These are phyloP conservation scores for Onychostruthus taczanowskii DNA, from an alignment of 2,113 vertebrate genomes.

Conservation along the genomic window DNA sequence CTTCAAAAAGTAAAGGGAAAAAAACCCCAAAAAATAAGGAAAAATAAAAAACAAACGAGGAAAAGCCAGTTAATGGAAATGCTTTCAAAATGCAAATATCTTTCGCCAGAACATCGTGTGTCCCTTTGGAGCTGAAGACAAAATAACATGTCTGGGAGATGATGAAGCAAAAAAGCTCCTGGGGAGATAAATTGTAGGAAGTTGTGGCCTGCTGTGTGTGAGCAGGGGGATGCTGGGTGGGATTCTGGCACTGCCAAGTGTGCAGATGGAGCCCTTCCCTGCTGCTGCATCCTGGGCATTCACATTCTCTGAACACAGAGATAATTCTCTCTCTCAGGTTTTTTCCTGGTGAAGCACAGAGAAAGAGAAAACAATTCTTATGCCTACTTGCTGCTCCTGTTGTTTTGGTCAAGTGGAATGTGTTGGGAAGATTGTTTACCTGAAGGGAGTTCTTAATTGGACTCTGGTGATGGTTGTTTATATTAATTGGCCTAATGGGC, in stretches of 20 bases:
- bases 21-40: neutral
- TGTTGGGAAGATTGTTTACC: too few relatives aligned
- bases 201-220: neutral
- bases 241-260: neutral
- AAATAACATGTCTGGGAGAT: conserved; percentile 26
- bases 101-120: neutral
- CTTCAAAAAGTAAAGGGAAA: conserved; percentile 3
- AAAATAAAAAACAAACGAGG: neutral
- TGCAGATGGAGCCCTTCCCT: neutral
- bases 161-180: neutral
- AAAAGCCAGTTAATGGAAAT: conserved; percentile 7
- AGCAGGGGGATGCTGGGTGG: neutral
- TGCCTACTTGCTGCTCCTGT: too few relatives aligned
- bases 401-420: too few relatives aligned
- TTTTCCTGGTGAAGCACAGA: too few relatives aligned
- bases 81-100: conserved; percentile 38
- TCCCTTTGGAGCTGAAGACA: conserved; percentile 5
- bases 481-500: too few relatives aligned
- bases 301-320: too few relatives aligned
- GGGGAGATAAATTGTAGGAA: neutral
- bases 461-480: too few relatives aligned
- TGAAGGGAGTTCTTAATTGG: too few relatives aligned
- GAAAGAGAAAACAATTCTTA: too few relatives aligned
- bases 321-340: too few relatives aligned
- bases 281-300: neutral